Evolutionary conservation across 2,113 vertebrate genomes (phyloP).

Genomic region (Osmerus eperlanus): DNA sequence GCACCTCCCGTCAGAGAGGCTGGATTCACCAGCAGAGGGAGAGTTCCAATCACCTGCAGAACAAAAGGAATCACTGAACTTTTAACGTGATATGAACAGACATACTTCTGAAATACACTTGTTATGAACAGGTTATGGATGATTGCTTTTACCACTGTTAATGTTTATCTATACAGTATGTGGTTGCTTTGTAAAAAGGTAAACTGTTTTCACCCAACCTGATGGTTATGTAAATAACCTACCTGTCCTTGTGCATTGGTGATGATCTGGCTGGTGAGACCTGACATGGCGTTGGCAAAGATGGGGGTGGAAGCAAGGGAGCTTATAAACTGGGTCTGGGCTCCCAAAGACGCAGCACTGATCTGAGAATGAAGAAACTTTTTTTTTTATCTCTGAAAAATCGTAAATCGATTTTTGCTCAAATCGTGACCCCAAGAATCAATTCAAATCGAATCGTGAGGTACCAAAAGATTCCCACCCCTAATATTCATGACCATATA

Average conservation of each 20-base stretch:
- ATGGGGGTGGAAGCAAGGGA: constrained; percentile 86
- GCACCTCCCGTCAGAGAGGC: constrained; percentile 66
- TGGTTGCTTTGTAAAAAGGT: too few relatives aligned
- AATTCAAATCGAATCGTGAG: too few relatives aligned
- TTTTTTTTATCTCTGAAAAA: too few relatives aligned
- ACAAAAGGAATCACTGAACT: not conserved
- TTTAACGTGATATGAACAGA: too few relatives aligned
- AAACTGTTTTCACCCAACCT: not conserved
- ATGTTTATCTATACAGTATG: too few relatives aligned
- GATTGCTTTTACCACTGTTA: too few relatives aligned
- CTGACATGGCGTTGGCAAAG: constrained; percentile 81
- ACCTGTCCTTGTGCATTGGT: constrained; percentile 95
- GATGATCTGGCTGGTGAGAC: constrained; percentile 89
- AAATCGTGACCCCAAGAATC: too few relatives aligned
- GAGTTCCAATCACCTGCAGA: constrained; percentile 86
- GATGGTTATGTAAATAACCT: constrained; percentile 27
- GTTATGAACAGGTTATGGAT: too few relatives aligned
- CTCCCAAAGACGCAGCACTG: constrained; percentile 83
- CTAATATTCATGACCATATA: too few relatives aligned
- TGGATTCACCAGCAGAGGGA: constrained; percentile 86
- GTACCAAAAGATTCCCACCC: too few relatives aligned
- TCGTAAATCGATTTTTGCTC: too few relatives aligned
- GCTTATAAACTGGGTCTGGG: constrained; percentile 87
- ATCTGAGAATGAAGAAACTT: constrained; percentile 68
- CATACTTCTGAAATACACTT: too few relatives aligned